Base-by-base conservation (phyloP, 2,113 vertebrate species). In the Tor tambroides region DNA sequence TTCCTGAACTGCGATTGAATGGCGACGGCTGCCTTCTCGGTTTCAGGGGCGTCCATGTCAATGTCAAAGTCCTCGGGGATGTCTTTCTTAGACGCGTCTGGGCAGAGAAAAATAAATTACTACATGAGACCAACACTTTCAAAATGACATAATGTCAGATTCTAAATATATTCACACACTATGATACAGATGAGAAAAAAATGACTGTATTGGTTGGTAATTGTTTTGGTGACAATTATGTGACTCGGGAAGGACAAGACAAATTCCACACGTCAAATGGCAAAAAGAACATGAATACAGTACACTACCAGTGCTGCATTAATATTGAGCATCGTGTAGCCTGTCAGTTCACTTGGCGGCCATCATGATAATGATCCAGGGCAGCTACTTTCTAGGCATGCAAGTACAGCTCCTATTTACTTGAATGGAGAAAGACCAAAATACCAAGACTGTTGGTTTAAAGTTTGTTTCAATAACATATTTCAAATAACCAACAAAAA, bases 1-100 rank as follows among this genome's bases (percentile, higher is more conserved):
- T 97, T 97, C 91, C 96, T 97, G 96, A 97, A 97, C 94, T 97
- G 96, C 38, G 96, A 97, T 89, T 97, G 96, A 93, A 97, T 97
- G 46, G 96, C 96, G 91, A 97, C 95, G 0, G 94, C 96, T 12
- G 95, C 96, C 61, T 91, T 93, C 92, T 96, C 96, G 90, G 96
- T 96, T 94, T 96, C 95, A 78, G 94, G 94, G 0, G 96, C 94
- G 0, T 94, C 96, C 96, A 97, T 96, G 93, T 97, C 96, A 78
- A 97, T 97, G 92, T 97, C 96, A 43, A 97, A 96, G 5, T 97
- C 96, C 67, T 97, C 96, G 21, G 95, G 95, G 61, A 89, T 56
- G 35, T 96, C 95, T 90, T 97, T 97, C 96, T 97, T 97, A 94
- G 98, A 96, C 28, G 92, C 96, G 91, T 98, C 97, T 99, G 94